Evolutionary conservation across 53 echinoderm and acorn worm genomes (phyloP).

Genomic region (Zoroaster sp.): DNA sequence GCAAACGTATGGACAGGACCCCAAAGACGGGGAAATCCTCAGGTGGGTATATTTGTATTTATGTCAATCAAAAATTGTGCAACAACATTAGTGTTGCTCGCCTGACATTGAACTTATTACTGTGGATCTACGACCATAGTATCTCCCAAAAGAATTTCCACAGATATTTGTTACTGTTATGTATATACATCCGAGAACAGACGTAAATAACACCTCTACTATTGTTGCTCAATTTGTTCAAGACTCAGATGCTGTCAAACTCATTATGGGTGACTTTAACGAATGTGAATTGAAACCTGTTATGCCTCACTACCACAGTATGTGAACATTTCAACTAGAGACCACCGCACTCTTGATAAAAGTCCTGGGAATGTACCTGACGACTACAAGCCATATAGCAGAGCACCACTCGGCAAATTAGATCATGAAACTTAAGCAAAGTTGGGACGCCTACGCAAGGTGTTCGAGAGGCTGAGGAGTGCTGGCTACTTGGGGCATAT

Average conservation of each 20-base stretch:
- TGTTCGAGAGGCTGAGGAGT: background rate
- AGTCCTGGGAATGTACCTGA: too few relatives aligned
- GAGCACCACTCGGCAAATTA: too few relatives aligned
- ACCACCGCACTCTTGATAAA: too few relatives aligned
- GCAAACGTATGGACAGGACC: conserved; percentile 22
- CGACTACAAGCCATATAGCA: too few relatives aligned
- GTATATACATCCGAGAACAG: conserved; percentile 42
- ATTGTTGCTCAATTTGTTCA: too few relatives aligned
- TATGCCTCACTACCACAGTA: background rate
- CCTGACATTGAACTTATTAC: conserved; percentile 61
- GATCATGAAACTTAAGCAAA: too few relatives aligned
- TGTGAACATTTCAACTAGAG: too few relatives aligned
- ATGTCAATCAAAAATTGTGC: conserved; percentile 58
- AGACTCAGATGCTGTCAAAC: conserved; percentile 33
- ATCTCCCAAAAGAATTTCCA: conserved; percentile 52
- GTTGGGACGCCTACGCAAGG: too few relatives aligned
- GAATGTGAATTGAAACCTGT: conserved; percentile 8
- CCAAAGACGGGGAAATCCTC: conserved; percentile 44
- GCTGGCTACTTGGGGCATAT: background rate
- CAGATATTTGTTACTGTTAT: conserved; percentile 55
- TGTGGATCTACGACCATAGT: conserved; percentile 49
- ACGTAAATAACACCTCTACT: conserved; percentile 1
- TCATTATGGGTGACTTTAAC: conserved; percentile 65
- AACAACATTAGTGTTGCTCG: conserved; percentile 33
- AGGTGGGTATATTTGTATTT: conserved; percentile 58